phyloP scores from a whole-genome alignment of 2,797 vertebrate genomes.

The Myotis myotis region DNA sequence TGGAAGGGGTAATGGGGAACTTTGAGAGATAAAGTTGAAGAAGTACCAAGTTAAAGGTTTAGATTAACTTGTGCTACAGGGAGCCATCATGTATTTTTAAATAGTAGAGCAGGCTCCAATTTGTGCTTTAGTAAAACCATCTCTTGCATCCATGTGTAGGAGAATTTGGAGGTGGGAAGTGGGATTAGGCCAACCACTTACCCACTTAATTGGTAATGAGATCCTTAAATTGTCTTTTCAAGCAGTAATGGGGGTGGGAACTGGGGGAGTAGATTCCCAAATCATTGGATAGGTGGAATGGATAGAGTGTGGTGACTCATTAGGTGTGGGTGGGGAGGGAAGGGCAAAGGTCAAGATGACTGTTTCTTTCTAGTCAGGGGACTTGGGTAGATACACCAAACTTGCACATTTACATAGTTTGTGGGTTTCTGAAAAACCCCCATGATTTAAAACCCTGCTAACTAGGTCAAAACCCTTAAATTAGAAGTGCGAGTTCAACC shows the following conservation, averaged over 20 bases:
- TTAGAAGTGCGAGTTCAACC: constrained; percentile 44
- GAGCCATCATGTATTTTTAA: neutral
- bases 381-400: neutral
- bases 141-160: neutral
- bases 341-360: neutral
- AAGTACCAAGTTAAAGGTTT: neutral
- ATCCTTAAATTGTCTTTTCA: constrained; percentile 31
- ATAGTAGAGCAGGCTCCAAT: neutral
- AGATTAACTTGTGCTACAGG: neutral
- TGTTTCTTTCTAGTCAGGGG: neutral
- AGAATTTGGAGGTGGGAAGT: constrained; percentile 17
- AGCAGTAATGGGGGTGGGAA: neutral
- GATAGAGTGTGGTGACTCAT: constrained; percentile 2
- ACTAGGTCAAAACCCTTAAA: constrained; percentile 46
- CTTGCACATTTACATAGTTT: neutral
- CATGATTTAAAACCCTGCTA: neutral
- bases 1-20: neutral
- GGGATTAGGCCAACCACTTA: neutral
- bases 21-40: neutral
- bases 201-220: neutral
- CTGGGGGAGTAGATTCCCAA: neutral
- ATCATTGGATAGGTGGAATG: neutral
- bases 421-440: constrained; percentile 31
- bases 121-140: neutral
- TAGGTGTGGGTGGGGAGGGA: constrained; percentile 4